phyloP scores from a whole-genome alignment of 2,113 vertebrate species.

The Eublepharis macularius region DNA sequence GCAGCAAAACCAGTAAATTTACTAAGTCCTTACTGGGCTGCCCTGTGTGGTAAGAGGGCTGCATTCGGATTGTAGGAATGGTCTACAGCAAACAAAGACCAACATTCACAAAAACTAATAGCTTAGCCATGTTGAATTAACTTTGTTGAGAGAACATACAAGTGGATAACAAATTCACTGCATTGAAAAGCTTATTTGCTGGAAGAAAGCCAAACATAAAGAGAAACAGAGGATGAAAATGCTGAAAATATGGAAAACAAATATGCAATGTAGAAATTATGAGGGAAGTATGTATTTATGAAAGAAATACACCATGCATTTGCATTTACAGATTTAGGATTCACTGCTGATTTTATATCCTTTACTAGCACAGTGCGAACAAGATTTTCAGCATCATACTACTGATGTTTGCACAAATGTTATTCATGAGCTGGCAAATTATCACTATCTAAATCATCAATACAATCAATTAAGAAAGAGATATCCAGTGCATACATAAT shows the following conservation, averaged over 20 bases:
- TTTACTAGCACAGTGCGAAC: conserved; percentile 26
- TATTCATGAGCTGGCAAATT: conserved; percentile 73
- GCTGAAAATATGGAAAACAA: not conserved
- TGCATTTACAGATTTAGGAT: conserved; percentile 74
- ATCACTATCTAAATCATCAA: conserved; percentile 9
- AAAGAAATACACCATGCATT: conserved; percentile 29
- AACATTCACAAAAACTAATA: conserved; percentile 20
- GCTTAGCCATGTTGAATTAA: not conserved
- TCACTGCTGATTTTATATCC: conserved; percentile 50
- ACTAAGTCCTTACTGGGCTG: not conserved
- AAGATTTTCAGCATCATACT: conserved; percentile 47
- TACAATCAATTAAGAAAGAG: conserved; percentile 23
- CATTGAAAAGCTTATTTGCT: conserved; percentile 29
- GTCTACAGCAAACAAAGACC: conserved; percentile 1
- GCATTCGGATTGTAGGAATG: not conserved
- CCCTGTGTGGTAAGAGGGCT: not conserved
- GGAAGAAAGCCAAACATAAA: conserved; percentile 9
- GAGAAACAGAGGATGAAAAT: conserved; percentile 10
- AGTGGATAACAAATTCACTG: conserved; percentile 28
- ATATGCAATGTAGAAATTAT: conserved; percentile 37
- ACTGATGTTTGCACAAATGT: conserved; percentile 41
- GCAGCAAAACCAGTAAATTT: not conserved
- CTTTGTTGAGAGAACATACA: not conserved
- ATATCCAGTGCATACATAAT: conserved; percentile 32
- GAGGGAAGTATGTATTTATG: conserved; percentile 12